phyloP scores from a whole-genome alignment of 2,888 invertebrate genomes.

The Scaeva pyrastri region DNA sequence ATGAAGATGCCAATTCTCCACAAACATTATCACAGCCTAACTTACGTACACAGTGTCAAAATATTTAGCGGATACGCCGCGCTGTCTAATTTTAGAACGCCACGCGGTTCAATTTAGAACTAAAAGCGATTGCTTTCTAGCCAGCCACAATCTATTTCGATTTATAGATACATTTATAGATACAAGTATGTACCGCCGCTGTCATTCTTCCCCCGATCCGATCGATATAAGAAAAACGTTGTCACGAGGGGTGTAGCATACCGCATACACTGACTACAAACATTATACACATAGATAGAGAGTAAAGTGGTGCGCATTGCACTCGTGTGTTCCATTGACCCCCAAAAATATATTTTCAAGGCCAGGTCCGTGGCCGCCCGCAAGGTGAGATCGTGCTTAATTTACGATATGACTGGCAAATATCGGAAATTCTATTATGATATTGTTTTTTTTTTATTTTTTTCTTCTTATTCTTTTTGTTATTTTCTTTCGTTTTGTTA shows the following conservation, averaged over 20 bases:
- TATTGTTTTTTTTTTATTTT: constrained; percentile 6
- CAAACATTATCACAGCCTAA: constrained; percentile 19
- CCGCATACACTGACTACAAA: no score
- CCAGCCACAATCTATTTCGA: constrained; percentile 15
- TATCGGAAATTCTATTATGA: constrained; percentile 69
- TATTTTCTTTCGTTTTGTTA: constrained; percentile 51
- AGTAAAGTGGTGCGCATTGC: constrained; percentile 50
- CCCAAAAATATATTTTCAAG: constrained; percentile 69
- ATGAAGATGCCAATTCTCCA: constrained; percentile 55
- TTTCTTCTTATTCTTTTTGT: neutral
- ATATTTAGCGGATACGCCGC: constrained; percentile 33
- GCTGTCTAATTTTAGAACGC: constrained; percentile 57
- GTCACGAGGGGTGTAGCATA: constrained; percentile 52
- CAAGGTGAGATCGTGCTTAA: constrained; percentile 72
- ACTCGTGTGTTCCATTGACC: constrained; percentile 74
- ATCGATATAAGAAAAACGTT: constrained; percentile 50
- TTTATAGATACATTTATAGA: neutral
- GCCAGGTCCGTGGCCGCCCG: constrained; percentile 70
- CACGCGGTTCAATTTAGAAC: constrained; percentile 60
- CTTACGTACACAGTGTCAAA: constrained; percentile 1
- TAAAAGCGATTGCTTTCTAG: constrained; percentile 27
- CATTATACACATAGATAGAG: no score
- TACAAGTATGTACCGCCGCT: neutral
- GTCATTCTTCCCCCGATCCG: constrained; percentile 27
- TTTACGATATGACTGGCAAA: constrained; percentile 39